Conservation (phyloP, 2,888 invertebrate genomes). For the Tridacna gigas region DNA sequence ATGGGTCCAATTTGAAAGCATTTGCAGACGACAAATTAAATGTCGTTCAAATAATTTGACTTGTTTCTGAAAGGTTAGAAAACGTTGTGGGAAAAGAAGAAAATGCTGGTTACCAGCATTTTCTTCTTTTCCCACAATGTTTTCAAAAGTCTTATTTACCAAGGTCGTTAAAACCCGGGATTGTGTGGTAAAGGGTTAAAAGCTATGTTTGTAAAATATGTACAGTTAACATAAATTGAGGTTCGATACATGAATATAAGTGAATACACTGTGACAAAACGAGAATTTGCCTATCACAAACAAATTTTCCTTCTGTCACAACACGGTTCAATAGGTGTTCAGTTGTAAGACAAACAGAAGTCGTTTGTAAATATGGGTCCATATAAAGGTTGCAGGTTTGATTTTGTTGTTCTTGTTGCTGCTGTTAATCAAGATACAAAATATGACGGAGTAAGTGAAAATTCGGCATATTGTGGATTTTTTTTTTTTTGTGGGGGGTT, state of each 20-base stretch:
- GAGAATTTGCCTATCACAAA: slow-evolving; percentile 3
- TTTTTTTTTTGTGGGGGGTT: too few species aligned
- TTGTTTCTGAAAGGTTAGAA: neutral
- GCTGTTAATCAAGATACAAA: too few species aligned
- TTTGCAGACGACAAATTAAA: too few species aligned
- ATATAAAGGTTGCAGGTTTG: too few species aligned
- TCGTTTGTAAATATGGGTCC: neutral
- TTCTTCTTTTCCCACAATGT: slow-evolving; percentile 1
- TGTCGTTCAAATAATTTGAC: too few species aligned
- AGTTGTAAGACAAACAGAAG: neutral
- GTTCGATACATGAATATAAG: neutral
- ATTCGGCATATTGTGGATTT: too few species aligned
- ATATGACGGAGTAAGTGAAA: too few species aligned
- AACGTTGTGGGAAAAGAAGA: neutral
- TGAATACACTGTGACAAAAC: slow-evolving; percentile 7
- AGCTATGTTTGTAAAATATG: neutral
- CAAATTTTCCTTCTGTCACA: neutral
- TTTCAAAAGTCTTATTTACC: neutral
- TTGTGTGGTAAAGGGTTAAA: neutral
- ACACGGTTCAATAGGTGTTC: neutral
- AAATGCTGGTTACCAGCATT: neutral
- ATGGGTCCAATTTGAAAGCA: too few species aligned
- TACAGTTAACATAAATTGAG: too few species aligned
- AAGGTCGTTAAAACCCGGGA: neutral
- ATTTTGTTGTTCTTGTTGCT: too few species aligned